Base-by-base conservation (phyloP, 30 jellyfish, hydroid and myxozoan genomes). In the Sanderia malayensis region DNA sequence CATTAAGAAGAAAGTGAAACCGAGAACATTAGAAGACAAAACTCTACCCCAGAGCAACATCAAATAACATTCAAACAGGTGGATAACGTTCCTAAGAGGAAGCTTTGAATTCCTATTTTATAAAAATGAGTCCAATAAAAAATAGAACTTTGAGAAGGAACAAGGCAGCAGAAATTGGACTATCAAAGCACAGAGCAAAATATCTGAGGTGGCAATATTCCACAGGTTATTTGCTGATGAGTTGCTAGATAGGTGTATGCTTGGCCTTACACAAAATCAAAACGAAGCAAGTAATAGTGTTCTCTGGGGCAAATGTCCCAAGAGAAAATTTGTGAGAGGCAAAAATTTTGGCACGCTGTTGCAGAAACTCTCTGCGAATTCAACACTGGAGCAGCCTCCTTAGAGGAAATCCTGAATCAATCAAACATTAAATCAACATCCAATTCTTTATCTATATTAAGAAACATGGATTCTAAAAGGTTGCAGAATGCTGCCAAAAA, bases 401-500 rank as follows among this genome's bases (percentile, higher is more conserved):
- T 69, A 22, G 68, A 52, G 41, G 69, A 69, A 69, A 69, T 69
- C 60, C 64, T 69, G 27, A 41, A 69, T 69, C 68, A 26, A 44
- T 32, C 81, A 32, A 45, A 55, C 33, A 28, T 69, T 20, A 19
- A 69, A 21, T 44, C 81, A 31, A 55, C 67, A 32, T 23, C 68
- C 30, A 69, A 44, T 41, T 27, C 58, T 31, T 55, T 69, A 11
- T 15, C 64, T 69, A 45, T 44, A 69, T 69, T 69, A 67, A 19
- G 49, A 49, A 34, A 69, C 31, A 69, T 41, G 17, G 81, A 69
- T 69, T 26, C 49, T 32, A 69, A n/a, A 44, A 69, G 69, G 37
- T 18, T 69, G 44, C 32, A 45, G 47, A 69, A 55, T 18, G 81
- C 81, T 32, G 68, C 68, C 25, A 69, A 69, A 69, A 67, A 67